Conservation (phyloP, 2,113 vertebrate genomes). For the Tympanuchus pallidicinctus region DNA sequence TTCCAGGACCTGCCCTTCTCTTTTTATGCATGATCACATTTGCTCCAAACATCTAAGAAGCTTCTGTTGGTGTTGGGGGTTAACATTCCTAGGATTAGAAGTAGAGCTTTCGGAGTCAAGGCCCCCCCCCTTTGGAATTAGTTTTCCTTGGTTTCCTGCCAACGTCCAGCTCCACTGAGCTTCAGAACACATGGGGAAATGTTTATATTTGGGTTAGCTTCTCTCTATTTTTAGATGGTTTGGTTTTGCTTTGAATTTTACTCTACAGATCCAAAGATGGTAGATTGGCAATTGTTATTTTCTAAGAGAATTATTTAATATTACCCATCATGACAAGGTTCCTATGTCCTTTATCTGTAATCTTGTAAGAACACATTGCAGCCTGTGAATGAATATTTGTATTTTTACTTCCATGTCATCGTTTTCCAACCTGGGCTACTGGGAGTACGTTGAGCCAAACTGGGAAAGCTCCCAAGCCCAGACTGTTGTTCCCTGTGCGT, state of each 20-base stretch:
- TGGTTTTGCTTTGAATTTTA: constrained; percentile 14
- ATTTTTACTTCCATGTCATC: background rate
- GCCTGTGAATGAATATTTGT: background rate
- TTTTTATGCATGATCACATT: background rate
- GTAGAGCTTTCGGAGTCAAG: background rate
- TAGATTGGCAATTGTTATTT: background rate
- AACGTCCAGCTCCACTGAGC: constrained; percentile 11
- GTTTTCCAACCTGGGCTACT: background rate
- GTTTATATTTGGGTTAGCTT: constrained; percentile 24
- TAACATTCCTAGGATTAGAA: constrained; percentile 30
- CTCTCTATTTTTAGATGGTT: constrained; percentile 9
- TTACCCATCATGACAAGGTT: background rate
- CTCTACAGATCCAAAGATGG: background rate
- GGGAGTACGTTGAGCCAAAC: background rate
- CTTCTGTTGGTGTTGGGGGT: background rate
- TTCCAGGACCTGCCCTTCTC: background rate
- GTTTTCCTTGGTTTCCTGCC: constrained; percentile 31
- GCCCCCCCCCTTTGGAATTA: constrained; percentile 19
- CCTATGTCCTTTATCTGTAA: background rate
- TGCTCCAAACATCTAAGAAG: background rate
- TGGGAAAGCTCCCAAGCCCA: background rate
- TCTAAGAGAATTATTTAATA: background rate
- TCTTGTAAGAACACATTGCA: background rate
- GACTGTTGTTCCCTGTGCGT: background rate
- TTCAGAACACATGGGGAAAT: background rate